Conservation (phyloP, 2,113 vertebrate species). For the Aptenodytes patagonicus region DNA sequence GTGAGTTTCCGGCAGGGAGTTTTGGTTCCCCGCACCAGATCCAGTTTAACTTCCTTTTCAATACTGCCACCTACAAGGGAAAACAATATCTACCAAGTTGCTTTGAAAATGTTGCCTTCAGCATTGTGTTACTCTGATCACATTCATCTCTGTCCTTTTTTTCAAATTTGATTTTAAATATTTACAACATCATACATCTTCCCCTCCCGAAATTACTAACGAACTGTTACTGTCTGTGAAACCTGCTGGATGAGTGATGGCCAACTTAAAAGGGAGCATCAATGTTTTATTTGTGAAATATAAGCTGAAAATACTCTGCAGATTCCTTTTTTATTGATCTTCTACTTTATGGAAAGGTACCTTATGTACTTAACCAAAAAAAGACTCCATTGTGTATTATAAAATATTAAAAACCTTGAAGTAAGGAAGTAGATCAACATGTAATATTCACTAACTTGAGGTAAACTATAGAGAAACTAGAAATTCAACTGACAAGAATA, state of each 20-base stretch:
- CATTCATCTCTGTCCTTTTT: constrained; percentile 99
- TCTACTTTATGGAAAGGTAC: constrained; percentile 25
- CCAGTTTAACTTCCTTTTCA: constrained; percentile 40
- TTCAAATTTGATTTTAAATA: constrained; percentile 99
- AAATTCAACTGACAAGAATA: neutral
- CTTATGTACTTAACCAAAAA: constrained; percentile 53
- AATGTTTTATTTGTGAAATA: constrained; percentile 99
- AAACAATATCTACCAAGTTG: constrained; percentile 36
- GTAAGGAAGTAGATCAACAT: neutral
- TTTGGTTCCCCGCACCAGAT: neutral
- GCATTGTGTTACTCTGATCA: constrained; percentile 68
- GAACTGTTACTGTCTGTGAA: constrained; percentile 97
- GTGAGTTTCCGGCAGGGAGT: neutral
- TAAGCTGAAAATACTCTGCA: constrained; percentile 84
- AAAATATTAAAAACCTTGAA: constrained; percentile 56
- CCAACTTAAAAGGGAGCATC: constrained; percentile 93
- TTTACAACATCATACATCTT: constrained; percentile 99
- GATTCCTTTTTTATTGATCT: constrained; percentile 71
- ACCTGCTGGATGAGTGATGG: constrained; percentile 93
- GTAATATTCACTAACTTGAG: constrained; percentile 5
- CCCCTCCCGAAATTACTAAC: constrained; percentile 94
- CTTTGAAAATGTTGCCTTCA: constrained; percentile 73
- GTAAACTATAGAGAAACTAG: neutral
- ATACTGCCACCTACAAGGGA: constrained; percentile 60
- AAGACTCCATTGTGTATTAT: neutral